These are phyloP conservation scores for Drosophila rubida DNA, from an alignment of 2,888 invertebrate genomes.

Conservation along the genomic window DNA sequence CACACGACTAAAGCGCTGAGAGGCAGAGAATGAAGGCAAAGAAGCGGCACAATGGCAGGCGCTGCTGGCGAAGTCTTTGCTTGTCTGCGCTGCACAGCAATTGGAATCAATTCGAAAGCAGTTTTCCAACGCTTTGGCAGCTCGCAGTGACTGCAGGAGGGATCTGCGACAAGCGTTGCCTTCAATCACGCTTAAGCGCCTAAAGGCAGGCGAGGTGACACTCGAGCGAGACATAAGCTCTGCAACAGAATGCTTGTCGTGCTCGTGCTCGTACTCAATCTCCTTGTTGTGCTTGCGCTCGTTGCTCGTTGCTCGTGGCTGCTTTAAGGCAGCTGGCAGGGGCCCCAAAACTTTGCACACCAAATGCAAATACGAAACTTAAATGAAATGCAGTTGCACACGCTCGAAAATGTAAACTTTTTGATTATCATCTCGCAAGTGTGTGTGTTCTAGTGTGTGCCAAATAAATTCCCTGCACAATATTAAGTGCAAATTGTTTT, in stretches of 20 bases:
- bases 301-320: neutral
- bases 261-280: too few relatives aligned
- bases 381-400: slow-evolving; percentile 70
- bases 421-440: slow-evolving; percentile 62
- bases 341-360: slow-evolving; percentile 38
- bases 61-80: neutral
- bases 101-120: slow-evolving; percentile 52
- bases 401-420: slow-evolving; percentile 69
- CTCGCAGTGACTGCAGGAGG: slow-evolving; percentile 17
- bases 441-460: slow-evolving; percentile 32
- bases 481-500: slow-evolving; percentile 78
- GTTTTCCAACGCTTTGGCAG: slow-evolving; percentile 40
- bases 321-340: slow-evolving; percentile 39
- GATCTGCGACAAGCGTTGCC: slow-evolving; percentile 13
- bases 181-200: slow-evolving; percentile 22
- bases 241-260: slow-evolving; percentile 1
- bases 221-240: slow-evolving; percentile 30
- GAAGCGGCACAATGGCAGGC: neutral
- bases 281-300: slow-evolving; percentile 12
- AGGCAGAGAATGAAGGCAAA: neutral
- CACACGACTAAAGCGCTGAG: neutral
- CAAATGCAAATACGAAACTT: slow-evolving; percentile 72
- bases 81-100: slow-evolving; percentile 5
- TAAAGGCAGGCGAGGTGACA: slow-evolving; percentile 28
- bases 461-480: slow-evolving; percentile 68